Evolutionary conservation across 53 echinoderm and acorn worm genomes (phyloP), one percentile per base, ranked within the genome.

Genomic region (Stichopus horrens): DNA sequence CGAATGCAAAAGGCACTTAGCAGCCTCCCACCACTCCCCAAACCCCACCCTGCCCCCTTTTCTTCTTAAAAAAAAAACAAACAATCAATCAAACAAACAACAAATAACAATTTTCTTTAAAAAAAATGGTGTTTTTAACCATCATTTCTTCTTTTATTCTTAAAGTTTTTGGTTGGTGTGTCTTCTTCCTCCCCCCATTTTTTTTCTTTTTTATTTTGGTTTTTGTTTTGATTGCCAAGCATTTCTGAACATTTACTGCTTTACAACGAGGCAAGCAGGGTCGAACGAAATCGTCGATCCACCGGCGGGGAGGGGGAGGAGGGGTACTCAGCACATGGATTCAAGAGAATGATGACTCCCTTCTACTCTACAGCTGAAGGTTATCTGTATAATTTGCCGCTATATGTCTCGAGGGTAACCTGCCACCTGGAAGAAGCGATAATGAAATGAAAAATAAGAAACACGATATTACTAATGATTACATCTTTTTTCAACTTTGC

Each of bases 1-100:
- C 79, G 14, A 79, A 54, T 53, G 54, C 53, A 79, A 79, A 79
- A 79, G 79, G 79, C 79, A 79, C 79, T 79, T 79, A 79, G 79
- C 79, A 79, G 19, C 53, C 53, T 79, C 37, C 37, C 37, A 37
- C 37, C 37, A 37, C 37, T 37, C 37, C 37, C 37, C 37, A 37
- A 37, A 0, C 37, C 37, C 37, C 37, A 37, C 2, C 37, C 37
- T 2, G 2, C 2, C 37, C 37, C 37, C 37, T 2, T 37, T 37
- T 37, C 37, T 37, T 37, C 37, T 37, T 37, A 37, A 0, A 37
- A 37, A 37, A 37, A 37, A 0, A 37, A 37, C 37, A 37, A 37
- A 37, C 37, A 37, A 37, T 37, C 37, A 37, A 37, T 37, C 37
- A 37, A 37, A 37, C 53, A 79, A 79, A 52, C 52, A 8, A 79